phyloP scores from a whole-genome alignment of 2,888 invertebrate species.

The Allophyes oxyacanthae region DNA sequence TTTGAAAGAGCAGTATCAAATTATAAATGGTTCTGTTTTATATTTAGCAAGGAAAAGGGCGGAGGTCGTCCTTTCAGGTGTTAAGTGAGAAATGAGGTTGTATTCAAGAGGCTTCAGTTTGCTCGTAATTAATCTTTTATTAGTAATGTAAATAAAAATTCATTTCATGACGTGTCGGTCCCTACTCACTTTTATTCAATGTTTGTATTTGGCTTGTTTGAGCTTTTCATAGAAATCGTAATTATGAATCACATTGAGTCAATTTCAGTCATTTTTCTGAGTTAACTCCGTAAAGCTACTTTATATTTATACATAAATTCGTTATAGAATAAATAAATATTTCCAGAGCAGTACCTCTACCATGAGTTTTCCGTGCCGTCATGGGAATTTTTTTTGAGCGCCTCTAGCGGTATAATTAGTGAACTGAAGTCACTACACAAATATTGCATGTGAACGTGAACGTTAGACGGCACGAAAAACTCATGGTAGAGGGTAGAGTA shows the following conservation, averaged over 20 bases:
- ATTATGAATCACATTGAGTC: conserved; percentile 10
- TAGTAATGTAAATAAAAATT: conserved; percentile 20
- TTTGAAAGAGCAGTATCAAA: conserved; percentile 19
- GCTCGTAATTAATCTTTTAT: conserved; percentile 41
- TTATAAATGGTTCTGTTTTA: conserved; percentile 34
- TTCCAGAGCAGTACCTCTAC: no score
- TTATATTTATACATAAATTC: not conserved
- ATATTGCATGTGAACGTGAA: no score
- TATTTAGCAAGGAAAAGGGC: conserved; percentile 26
- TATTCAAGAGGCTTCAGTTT: conserved; percentile 29
- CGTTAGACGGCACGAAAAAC: no score
- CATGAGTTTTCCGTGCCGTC: no score
- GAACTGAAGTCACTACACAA: no score
- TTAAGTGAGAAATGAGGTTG: conserved; percentile 33
- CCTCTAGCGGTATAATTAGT: no score
- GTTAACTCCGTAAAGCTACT: conserved; percentile 14
- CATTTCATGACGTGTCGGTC: conserved; percentile 12
- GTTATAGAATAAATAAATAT: not conserved
- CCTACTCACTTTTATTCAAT: conserved; percentile 8
- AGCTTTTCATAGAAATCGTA: conserved; percentile 16
- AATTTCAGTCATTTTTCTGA: conserved; percentile 15
- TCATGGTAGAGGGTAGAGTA: no score
- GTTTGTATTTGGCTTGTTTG: conserved; percentile 4
- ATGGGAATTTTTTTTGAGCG: no score
- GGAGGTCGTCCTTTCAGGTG: conserved; percentile 33